These are phyloP conservation scores for Todiramphus saurophagus DNA, from an alignment of 2,113 vertebrate genomes.

Conservation along the genomic window DNA sequence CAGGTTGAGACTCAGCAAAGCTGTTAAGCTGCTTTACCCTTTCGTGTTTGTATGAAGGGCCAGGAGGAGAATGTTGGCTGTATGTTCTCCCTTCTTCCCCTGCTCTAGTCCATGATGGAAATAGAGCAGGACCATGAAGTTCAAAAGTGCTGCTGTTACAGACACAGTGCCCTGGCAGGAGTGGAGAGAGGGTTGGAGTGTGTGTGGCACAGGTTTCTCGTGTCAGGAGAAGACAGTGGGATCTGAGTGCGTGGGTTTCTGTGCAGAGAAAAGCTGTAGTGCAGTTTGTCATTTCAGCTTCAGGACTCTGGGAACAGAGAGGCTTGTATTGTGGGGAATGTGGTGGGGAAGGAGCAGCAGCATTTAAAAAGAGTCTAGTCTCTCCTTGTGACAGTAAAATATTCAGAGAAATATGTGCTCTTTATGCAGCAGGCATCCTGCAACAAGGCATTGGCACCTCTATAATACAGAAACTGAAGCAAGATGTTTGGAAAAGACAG, in stretches of 20 bases:
- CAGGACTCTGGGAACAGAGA: not conserved
- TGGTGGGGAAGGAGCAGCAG: conserved; percentile 8
- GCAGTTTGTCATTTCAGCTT: not conserved
- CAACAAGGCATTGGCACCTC: conserved; percentile 49
- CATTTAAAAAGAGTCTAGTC: not conserved
- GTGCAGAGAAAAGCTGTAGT: not conserved
- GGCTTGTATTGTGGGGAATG: not conserved
- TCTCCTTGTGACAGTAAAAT: conserved; percentile 49
- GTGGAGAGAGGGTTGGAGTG: not conserved
- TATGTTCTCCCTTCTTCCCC: not conserved
- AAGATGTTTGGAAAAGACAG: conserved; percentile 61
- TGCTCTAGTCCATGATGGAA: not conserved
- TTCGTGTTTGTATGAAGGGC: not conserved
- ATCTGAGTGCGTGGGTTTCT: not conserved
- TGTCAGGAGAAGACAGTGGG: not conserved
- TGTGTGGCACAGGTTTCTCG: not conserved
- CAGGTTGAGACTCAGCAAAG: not conserved
- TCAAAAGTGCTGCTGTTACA: not conserved
- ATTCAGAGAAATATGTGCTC: conserved; percentile 53
- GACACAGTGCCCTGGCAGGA: not conserved
- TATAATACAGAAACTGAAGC: conserved; percentile 26
- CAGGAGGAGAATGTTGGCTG: not conserved
- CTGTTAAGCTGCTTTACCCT: not conserved
- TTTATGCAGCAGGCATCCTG: conserved; percentile 36
- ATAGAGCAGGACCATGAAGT: not conserved